These are phyloP conservation scores for Bufo bufo DNA, from an alignment of 2,113 vertebrate species.

Conservation along the genomic window DNA sequence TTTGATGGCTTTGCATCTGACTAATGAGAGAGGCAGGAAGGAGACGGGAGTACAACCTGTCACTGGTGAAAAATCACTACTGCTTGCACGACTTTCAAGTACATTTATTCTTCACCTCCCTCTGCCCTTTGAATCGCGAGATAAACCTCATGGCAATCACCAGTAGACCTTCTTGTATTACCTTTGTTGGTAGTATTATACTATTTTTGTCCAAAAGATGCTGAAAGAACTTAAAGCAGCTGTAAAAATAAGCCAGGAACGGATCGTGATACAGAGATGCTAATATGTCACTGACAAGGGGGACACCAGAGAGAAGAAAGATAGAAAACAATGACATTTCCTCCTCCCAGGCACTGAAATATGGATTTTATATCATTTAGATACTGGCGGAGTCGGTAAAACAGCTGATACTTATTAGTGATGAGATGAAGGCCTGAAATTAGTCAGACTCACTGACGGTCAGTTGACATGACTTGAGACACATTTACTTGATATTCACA, in stretches of 20 bases:
- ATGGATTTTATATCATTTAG: constrained; percentile 29
- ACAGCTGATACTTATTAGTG: constrained; percentile 20
- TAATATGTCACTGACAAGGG: neutral
- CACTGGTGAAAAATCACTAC: constrained; percentile 22
- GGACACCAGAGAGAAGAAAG: neutral
- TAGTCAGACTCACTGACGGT: neutral
- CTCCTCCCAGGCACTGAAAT: neutral
- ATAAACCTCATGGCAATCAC: constrained; percentile 10
- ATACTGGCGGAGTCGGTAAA: neutral
- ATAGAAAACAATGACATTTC: neutral
- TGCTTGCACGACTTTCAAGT: constrained; percentile 1
- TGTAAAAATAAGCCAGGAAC: constrained; percentile 26
- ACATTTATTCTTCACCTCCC: constrained; percentile 9
- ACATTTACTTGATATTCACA: constrained; percentile 12
- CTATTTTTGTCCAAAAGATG: neutral
- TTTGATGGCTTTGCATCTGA: constrained; percentile 22
- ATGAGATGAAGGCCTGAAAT: neutral
- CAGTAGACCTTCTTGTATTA: neutral
- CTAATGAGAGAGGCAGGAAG: constrained; percentile 27
- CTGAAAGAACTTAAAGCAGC: constrained; percentile 35
- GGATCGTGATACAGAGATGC: neutral
- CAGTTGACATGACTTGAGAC: constrained; percentile 26
- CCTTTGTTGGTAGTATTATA: neutral
- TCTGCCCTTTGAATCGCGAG: neutral
- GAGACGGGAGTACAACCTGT: constrained; percentile 15